A percentile compares a stretch with the other conserved stretches of the same genome.
These are phyloP conservation scores for Pseudomugil gertrudae DNA, from an alignment of 2,797 vertebrate genomes.

Conservation along the genomic window DNA sequence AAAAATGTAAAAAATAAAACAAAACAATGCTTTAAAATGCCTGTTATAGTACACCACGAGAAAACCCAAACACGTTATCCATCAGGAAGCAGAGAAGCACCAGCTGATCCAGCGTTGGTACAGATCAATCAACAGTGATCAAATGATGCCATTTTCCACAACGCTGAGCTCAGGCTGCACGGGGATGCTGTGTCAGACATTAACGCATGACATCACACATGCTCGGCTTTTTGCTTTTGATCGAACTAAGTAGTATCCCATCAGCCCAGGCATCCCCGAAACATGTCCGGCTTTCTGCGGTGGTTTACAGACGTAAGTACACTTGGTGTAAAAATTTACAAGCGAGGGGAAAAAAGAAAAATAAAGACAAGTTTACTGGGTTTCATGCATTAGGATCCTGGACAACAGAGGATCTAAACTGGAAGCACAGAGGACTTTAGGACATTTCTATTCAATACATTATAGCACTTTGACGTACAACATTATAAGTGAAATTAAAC, in stretches of 20 bases:
- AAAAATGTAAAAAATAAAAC: not conserved
- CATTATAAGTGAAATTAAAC: constrained; percentile 64
- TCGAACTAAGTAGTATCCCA: constrained; percentile 32
- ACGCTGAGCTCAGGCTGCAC: constrained; percentile 44
- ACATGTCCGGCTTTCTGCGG: constrained; percentile 53
- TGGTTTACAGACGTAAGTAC: constrained; percentile 79
- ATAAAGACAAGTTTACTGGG: constrained; percentile 52
- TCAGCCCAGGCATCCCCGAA: constrained; percentile 35
- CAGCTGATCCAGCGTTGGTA: constrained; percentile 60
- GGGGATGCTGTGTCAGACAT: constrained; percentile 19
- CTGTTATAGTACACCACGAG: constrained; percentile 19
- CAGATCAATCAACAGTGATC: constrained; percentile 71
- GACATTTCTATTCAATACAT: constrained; percentile 64
- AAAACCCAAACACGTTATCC: constrained; percentile 31
- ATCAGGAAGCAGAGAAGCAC: constrained; percentile 50
- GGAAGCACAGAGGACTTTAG: constrained; percentile 78
- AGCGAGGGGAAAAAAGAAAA: constrained; percentile 7
- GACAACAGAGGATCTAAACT: constrained; percentile 64
- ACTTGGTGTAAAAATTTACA: constrained; percentile 75
- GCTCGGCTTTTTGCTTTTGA: constrained; percentile 17
- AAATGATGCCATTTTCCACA: constrained; percentile 54
- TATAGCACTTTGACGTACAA: constrained; percentile 65
- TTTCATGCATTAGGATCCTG: constrained; percentile 78
- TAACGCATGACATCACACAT: constrained; percentile 35
- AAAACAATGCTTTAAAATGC: constrained; percentile 26